Evolutionary conservation across 2,888 invertebrate species (phyloP).

Genomic region (Chymomyza amoena): DNA sequence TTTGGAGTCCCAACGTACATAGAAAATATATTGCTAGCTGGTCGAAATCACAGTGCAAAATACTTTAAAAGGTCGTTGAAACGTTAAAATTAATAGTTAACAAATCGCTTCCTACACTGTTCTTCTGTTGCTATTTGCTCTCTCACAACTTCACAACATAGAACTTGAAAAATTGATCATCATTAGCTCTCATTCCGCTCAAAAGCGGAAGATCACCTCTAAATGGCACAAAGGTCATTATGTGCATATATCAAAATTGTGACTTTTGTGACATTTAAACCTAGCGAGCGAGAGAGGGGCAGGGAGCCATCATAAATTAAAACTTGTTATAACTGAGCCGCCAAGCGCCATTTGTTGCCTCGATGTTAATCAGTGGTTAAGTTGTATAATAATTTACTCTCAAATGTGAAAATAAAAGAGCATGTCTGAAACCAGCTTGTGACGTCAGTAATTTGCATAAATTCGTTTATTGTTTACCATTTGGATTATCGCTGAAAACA

Average conservation of each 20-base stretch:
- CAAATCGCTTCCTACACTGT: not conserved
- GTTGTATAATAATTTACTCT: constrained; percentile 38
- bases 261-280: not conserved
- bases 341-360: not conserved
- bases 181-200: not conserved
- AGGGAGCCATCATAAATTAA: constrained; percentile 44
- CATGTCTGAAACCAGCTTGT: not conserved
- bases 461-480: constrained; percentile 38
- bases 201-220: not conserved
- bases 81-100: constrained; percentile 2
- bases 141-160: no score
- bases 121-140: constrained; percentile 4
- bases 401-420: constrained; percentile 29
- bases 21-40: no score
- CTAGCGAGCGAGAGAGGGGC: constrained; percentile 6
- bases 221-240: constrained; percentile 60
- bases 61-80: constrained; percentile 50
- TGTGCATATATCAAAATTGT: constrained; percentile 46
- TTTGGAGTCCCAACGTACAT: not conserved
- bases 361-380: not conserved
- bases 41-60: constrained; percentile 23
- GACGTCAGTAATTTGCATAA: constrained; percentile 45
- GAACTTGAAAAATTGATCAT: not conserved
- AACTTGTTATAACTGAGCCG: not conserved
- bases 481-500: not conserved